phyloP scores from a whole-genome alignment of 2,888 invertebrate genomes.

The Drosophila atroscutellata region DNA sequence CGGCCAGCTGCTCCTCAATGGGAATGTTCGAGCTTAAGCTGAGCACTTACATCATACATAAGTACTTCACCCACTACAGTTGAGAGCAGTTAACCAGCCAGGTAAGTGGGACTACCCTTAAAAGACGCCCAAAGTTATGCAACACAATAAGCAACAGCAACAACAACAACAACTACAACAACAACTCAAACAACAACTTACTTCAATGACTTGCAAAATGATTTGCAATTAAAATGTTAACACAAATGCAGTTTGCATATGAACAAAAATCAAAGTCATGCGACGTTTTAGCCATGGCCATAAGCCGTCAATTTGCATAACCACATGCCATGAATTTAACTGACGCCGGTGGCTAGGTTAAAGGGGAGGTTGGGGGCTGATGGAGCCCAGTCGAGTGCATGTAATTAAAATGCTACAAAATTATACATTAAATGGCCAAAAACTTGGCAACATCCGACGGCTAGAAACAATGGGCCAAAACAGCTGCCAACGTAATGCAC shows the following conservation, averaged over 20 bases:
- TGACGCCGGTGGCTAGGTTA: background rate
- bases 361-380: background rate
- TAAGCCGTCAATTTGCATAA: constrained; percentile 69
- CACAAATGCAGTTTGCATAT: constrained; percentile 49
- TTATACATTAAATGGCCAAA: constrained; percentile 76
- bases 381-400: constrained; percentile 27
- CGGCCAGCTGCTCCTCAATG: background rate
- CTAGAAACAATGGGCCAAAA: constrained; percentile 69
- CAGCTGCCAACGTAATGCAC: constrained; percentile 72
- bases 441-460: constrained; percentile 77
- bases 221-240: constrained; percentile 60
- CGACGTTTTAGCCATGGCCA: constrained; percentile 53
- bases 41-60: background rate
- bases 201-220: constrained; percentile 47
- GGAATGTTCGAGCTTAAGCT: background rate
- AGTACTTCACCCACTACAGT: constrained; percentile 3
- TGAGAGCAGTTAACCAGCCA: constrained; percentile 14
- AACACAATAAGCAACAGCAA: constrained; percentile 4
- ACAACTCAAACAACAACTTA: constrained; percentile 10
- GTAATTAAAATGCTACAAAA: constrained; percentile 77
- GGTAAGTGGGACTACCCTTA: background rate
- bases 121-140: constrained; percentile 45
- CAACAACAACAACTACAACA: constrained; percentile 11
- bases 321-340: constrained; percentile 47
- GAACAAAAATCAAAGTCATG: constrained; percentile 68